phyloP scores from a whole-genome alignment of 2,113 vertebrate species.

The Sakesphorus luctuosus region DNA sequence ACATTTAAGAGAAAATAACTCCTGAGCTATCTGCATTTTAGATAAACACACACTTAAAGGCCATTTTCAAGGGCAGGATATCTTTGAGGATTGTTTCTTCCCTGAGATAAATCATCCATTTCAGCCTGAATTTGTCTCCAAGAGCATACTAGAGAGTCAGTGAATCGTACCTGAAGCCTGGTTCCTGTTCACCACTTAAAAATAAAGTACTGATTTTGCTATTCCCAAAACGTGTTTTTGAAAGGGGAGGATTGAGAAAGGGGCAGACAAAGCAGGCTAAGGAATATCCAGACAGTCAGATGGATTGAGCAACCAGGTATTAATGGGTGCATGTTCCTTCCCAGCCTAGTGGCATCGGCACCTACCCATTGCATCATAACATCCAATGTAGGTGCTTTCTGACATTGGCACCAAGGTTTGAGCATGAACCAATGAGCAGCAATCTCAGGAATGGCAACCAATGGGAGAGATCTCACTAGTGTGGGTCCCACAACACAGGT shows the following conservation, averaged over 20 bases:
- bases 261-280: neutral
- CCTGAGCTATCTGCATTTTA: neutral
- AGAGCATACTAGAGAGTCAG: neutral
- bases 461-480: neutral
- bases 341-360: neutral
- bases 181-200: neutral
- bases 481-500: fast-evolving
- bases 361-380: neutral
- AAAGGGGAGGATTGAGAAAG: fast-evolving
- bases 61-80: neutral
- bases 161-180: neutral
- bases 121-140: neutral
- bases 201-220: conserved; percentile 5
- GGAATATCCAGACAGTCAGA: neutral
- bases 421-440: neutral
- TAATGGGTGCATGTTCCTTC: neutral
- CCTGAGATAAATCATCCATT: neutral
- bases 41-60: neutral
- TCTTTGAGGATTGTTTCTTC: neutral
- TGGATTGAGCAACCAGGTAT: fast-evolving
- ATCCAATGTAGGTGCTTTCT: neutral
- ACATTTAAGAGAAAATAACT: neutral
- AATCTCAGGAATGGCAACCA: neutral
- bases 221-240: neutral
- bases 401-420: neutral